These are phyloP conservation scores for Tenthredo distinguenda DNA, from an alignment of 2,888 invertebrate species.

Conservation along the genomic window DNA sequence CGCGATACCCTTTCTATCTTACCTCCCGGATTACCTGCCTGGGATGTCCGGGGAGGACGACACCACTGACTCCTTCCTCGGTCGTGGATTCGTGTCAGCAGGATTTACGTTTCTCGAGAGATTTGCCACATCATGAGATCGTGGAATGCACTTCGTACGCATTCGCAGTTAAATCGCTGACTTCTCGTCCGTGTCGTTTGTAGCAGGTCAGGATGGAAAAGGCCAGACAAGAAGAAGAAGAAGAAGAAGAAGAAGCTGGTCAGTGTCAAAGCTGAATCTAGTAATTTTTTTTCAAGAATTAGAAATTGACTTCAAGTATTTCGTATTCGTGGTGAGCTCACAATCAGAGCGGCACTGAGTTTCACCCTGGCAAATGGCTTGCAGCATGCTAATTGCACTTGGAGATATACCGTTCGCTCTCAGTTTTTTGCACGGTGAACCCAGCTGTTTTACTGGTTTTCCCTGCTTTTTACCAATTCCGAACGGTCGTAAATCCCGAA, in stretches of 20 bases:
- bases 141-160: background rate
- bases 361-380: background rate
- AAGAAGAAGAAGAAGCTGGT: background rate
- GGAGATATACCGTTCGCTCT: background rate
- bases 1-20: background rate
- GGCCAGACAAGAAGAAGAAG: too few relatives aligned
- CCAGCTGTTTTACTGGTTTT: background rate
- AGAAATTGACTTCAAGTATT: conserved; percentile 23
- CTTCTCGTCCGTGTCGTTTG: background rate
- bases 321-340: background rate
- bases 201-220: background rate
- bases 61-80: background rate
- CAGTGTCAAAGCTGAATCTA: background rate
- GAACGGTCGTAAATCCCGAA: conserved; percentile 19
- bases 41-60: background rate
- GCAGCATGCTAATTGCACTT: conserved; percentile 15
- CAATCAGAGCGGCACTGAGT: background rate
- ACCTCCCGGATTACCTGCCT: background rate
- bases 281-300: background rate
- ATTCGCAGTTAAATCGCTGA: background rate
- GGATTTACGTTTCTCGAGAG: background rate
- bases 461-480: background rate
- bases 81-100: conserved; percentile 10
- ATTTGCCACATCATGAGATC: background rate
- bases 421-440: background rate